These are phyloP conservation scores for Cliona cf. orientalis DNA, from an alignment of 37 sponge, comb jelly and placozoan species.

Conservation along the genomic window DNA sequence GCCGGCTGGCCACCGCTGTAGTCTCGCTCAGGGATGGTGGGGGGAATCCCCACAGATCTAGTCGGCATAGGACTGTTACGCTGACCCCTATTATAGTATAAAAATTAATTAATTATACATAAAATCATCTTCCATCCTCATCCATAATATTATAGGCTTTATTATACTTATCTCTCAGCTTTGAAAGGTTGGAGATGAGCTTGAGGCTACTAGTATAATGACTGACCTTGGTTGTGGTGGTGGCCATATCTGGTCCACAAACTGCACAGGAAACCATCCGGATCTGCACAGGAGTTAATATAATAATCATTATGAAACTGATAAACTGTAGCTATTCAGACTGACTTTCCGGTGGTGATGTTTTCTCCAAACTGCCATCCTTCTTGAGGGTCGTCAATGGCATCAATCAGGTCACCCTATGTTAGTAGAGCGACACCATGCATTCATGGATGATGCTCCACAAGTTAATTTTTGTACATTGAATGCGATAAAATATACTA, in stretches of 20 bases:
- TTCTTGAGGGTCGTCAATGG: conserved; percentile 59
- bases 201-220: too few species aligned
- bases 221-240: conserved; percentile 32
- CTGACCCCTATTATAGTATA: too few species aligned
- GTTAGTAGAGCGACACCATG: too few species aligned
- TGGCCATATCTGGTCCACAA: conserved; percentile 59
- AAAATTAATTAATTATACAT: too few species aligned
- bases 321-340: neutral
- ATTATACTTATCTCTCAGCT: too few species aligned
- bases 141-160: too few species aligned
- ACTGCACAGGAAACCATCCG: conserved; percentile 82
- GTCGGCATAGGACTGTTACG: too few species aligned
- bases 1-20: neutral
- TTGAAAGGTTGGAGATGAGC: too few species aligned
- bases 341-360: conserved; percentile 63
- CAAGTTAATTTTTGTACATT: too few species aligned
- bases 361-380: conserved; percentile 89
- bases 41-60: neutral
- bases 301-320: neutral
- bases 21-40: conserved; percentile 19
- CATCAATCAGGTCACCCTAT: conserved; percentile 86
- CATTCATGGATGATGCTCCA: too few species aligned
- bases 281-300: conserved; percentile 13
- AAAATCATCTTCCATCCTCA: too few species aligned
- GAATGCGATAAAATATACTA: too few species aligned